Evolutionary conservation across 2,113 vertebrate species (phyloP), one percentile per base, ranked within the genome.

Genomic region (Lethenteron camtschaticum): DNA sequence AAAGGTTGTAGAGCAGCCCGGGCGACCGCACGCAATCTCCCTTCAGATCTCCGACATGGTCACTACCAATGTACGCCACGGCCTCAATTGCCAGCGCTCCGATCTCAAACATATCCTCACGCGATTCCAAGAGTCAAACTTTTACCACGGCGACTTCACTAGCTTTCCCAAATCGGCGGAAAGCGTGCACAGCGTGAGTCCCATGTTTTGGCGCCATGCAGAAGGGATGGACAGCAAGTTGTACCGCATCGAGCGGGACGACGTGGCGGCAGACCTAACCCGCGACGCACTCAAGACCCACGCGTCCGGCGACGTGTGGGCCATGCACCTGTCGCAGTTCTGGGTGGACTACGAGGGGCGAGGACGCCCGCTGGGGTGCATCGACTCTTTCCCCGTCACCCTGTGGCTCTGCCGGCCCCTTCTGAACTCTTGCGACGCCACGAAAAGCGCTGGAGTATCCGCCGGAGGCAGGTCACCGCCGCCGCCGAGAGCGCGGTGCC

Each of bases 221-320:
- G 83, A 79, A n/a, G 77, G 85, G 70, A 86, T 90, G 75, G 92
- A 99, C 78, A 96, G 90, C 4, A 86, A 85, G 73, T 72, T 77
- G 11, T 80, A 82, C 2, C 73, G 71, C 3, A 76, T 99, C 76
- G 94, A 94, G 79, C 84, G 41, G 41, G 41, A 41, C 41, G 41
- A 41, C 41, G 41, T 41, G 41, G 41, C 41, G 6, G 87, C 90
- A 2, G 78, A 82, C 3, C 73, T 95, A 78, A 81, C 80, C 1
- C 77, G 75, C 72, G 78, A 83, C 11, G 80, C 87, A 66, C 82
- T 96, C 57, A 96, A 87, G 77, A 81, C 75, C 14, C 76, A 75
- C 9, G 79, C 84, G 66, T 82, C 84, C n/a, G 81, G 82, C 77
- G 89, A 96, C 68, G 75, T 97, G 41, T 97, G 92, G 94, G 87